Percentiles rank a stretch among this genome's conserved stretches.
These are phyloP conservation scores for Lycaena phlaeas DNA, from an alignment of 2,888 invertebrate species.

Conservation along the genomic window DNA sequence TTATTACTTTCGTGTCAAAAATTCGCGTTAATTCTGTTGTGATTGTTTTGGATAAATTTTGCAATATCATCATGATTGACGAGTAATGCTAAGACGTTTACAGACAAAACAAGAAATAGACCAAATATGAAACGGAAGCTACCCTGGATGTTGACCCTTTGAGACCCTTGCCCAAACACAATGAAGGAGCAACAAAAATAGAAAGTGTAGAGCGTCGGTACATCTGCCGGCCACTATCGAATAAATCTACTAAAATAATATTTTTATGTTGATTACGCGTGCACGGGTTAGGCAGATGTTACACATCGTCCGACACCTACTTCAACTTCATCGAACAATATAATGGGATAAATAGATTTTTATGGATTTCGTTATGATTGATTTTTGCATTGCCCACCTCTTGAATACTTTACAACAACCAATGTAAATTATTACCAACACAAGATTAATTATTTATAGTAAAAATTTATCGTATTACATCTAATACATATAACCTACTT, in stretches of 20 bases:
- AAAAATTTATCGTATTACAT: no score
- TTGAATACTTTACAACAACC: no score
- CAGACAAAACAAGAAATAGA: conserved; percentile 48
- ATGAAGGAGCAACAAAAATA: conserved; percentile 59
- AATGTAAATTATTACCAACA: no score
- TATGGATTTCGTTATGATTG: no score
- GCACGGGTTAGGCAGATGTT: conserved; percentile 67
- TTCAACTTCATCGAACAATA: conserved; percentile 16
- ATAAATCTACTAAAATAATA: conserved; percentile 72
- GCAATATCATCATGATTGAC: conserved; percentile 35
- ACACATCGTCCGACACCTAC: conserved; percentile 32
- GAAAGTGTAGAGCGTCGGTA: conserved; percentile 45
- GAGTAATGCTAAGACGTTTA: no score
- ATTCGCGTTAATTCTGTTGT: no score
- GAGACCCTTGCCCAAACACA: conserved; percentile 51
- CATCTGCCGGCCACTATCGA: conserved; percentile 68
- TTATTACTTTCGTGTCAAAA: no score
- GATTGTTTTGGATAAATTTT: conserved; percentile 21
- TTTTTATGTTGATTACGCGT: conserved; percentile 71
- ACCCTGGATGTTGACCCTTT: conserved; percentile 58
- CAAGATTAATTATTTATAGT: no score
- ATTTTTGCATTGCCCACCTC: no score
- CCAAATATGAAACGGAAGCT: conserved; percentile 55
- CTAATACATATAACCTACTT: no score
- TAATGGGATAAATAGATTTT: no score